phyloP scores from a whole-genome alignment of 1,140 invertebrate species.

The Scaptodrosophila lebanonensis region DNA sequence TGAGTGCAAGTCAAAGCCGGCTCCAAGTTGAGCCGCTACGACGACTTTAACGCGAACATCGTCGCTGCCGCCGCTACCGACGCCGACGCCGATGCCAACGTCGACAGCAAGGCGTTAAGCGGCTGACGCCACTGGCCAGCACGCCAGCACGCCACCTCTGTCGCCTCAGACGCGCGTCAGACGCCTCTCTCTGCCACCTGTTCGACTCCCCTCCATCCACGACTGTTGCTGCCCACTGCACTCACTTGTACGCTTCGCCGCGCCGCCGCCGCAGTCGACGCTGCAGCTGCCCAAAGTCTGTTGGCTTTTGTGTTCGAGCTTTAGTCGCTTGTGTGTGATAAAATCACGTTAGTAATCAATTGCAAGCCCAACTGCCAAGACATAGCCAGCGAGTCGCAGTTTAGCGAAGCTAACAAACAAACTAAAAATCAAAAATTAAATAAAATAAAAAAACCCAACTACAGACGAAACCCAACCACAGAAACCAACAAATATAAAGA shows the following conservation, averaged over 20 bases:
- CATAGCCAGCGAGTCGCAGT: conserved; percentile 47
- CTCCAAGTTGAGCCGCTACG: conserved; percentile 25
- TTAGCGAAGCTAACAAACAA: conserved; percentile 18
- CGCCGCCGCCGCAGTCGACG: conserved; percentile 18
- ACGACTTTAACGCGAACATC: conserved; percentile 20
- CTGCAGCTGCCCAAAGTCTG: conserved; percentile 34
- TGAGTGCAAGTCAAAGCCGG: too few relatives aligned
- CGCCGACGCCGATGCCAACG: conserved; percentile 5
- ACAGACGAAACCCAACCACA: too few relatives aligned
- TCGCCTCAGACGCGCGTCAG: too few relatives aligned
- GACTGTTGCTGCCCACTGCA: conserved; percentile 9
- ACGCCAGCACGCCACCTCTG: not conserved
- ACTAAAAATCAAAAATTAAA: not conserved
- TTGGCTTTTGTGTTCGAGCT: conserved; percentile 71
- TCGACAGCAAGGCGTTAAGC: conserved; percentile 36
- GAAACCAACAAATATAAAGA: too few relatives aligned
- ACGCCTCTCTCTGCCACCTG: too few relatives aligned
- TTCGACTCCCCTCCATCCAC: too few relatives aligned
- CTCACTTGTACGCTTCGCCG: not conserved
- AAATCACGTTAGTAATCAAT: conserved; percentile 77
- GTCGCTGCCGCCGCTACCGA: conserved; percentile 8
- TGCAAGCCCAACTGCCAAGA: conserved; percentile 76
- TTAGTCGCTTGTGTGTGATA: conserved; percentile 77
- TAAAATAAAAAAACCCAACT: conserved; percentile 4
- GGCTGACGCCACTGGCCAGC: conserved; percentile 14